Percentiles rank a stretch among this genome's conserved stretches.
Conservation (phyloP, 2,888 invertebrate genomes). For the Chymomyza amoena region DNA sequence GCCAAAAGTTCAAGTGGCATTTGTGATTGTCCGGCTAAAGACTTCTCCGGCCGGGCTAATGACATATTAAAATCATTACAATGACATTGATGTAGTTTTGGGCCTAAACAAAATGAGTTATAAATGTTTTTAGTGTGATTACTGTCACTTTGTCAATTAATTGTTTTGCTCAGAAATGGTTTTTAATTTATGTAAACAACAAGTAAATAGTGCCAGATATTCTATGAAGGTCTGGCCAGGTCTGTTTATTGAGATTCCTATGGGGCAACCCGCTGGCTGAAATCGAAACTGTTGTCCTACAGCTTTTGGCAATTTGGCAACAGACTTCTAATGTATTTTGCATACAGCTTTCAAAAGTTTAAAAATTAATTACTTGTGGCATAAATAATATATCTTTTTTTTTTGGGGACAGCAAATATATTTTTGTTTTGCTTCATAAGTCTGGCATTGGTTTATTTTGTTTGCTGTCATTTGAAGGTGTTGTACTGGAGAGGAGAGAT, state of each 20-base stretch:
- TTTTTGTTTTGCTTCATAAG: no score
- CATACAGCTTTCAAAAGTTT: background rate
- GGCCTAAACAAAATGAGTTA: background rate
- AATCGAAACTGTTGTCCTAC: background rate
- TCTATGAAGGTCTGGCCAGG: background rate
- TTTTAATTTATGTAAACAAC: background rate
- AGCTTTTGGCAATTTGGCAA: background rate
- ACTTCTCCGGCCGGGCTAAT: constrained; percentile 15
- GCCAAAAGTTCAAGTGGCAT: constrained; percentile 18
- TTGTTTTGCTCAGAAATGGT: background rate
- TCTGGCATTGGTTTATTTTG: no score
- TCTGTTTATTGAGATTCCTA: background rate
- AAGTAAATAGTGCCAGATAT: no score
- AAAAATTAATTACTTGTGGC: no score
- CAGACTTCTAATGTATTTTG: background rate
- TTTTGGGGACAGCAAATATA: no score
- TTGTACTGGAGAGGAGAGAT: no score
- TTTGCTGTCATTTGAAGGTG: no score
- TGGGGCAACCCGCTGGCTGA: background rate
- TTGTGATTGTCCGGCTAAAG: constrained; percentile 5
- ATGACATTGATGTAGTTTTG: background rate
- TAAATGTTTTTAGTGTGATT: background rate
- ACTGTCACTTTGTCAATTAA: background rate
- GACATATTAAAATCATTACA: background rate
- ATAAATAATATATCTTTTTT: no score